A percentile compares a stretch with the other conserved stretches of the same genome.
Conservation (phyloP, 37 sponge, comb jelly and placozoan species). For the Beroe ovata region DNA sequence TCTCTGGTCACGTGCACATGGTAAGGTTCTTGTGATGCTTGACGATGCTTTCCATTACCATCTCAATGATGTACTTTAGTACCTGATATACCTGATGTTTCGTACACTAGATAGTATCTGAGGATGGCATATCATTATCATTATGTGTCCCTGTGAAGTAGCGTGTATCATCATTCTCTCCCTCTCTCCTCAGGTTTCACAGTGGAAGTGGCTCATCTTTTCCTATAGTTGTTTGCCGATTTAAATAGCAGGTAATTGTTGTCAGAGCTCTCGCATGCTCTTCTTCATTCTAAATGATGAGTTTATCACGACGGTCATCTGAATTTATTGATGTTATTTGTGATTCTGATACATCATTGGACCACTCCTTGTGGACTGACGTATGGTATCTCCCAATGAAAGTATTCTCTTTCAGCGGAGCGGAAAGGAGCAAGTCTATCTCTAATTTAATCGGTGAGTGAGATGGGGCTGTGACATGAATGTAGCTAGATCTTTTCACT, state of each 20-base stretch:
- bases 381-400: background rate
- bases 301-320: slow-evolving; percentile 61
- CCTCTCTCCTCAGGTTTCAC: background rate
- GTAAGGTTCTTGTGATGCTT: too few relatives aligned
- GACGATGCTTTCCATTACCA: too few relatives aligned
- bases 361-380: background rate
- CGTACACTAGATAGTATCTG: slow-evolving; percentile 68
- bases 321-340: slow-evolving; percentile 2
- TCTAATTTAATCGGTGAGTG: too few relatives aligned
- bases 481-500: slow-evolving; percentile 65
- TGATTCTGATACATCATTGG: background rate
- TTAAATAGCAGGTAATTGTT: background rate
- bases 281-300: slow-evolving; percentile 1
- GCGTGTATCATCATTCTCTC: background rate
- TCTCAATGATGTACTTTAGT: slow-evolving; percentile 23
- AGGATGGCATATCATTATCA: background rate
- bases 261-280: background rate
- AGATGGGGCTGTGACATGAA: too few relatives aligned
- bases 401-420: too few relatives aligned
- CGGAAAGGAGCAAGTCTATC: too few relatives aligned
- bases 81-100: slow-evolving; percentile 50
- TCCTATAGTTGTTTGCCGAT: too few relatives aligned
- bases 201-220: background rate
- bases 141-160: background rate
- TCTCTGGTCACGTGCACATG: too few relatives aligned